Percentiles rank a stretch among this genome's conserved stretches.
phyloP scores from a whole-genome alignment of 2,113 vertebrate genomes.

The Ornithorhynchus anatinus region DNA sequence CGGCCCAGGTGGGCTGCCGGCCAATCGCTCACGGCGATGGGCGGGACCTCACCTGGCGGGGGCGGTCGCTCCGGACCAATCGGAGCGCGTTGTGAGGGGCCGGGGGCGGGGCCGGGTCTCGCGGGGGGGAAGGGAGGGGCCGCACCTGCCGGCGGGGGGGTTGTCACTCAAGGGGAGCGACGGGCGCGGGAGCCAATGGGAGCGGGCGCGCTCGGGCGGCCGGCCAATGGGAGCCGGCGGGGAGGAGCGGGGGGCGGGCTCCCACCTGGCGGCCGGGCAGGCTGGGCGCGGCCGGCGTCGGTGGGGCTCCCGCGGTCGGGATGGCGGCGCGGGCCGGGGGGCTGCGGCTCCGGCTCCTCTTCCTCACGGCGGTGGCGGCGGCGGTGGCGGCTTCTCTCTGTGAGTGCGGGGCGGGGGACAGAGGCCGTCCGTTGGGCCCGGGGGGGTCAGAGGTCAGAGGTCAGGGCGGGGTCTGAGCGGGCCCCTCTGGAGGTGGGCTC shows the following conservation, averaged over 20 bases:
- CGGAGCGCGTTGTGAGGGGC: too few species aligned
- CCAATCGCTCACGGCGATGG: too few species aligned
- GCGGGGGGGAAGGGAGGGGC: neutral
- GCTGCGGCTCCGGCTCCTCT: neutral
- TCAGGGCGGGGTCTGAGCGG: too few species aligned
- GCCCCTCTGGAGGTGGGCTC: too few species aligned
- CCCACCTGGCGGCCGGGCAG: slow-evolving; percentile 3
- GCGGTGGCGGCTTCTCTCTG: neutral
- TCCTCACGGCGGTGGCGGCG: neutral
- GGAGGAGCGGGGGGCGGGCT: neutral
- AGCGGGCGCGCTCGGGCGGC: neutral
- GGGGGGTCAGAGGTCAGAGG: too few species aligned
- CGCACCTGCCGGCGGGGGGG: slow-evolving; percentile 29
- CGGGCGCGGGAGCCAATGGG: slow-evolving; percentile 15
- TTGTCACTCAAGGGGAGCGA: neutral
- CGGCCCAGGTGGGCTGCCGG: too few species aligned
- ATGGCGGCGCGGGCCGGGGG: neutral
- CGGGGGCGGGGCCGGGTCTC: neutral
- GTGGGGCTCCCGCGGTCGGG: neutral
- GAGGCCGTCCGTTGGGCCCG: neutral
- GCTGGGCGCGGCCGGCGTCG: neutral
- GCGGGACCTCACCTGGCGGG: too few species aligned
- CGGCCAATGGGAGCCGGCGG: slow-evolving; percentile 10
- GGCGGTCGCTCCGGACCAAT: too few species aligned
- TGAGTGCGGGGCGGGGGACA: slow-evolving; percentile 28